Evolutionary conservation across 2,888 invertebrate species (phyloP), one percentile per base, ranked within the genome.

Genomic region (Lithophane semibrunnea): DNA sequence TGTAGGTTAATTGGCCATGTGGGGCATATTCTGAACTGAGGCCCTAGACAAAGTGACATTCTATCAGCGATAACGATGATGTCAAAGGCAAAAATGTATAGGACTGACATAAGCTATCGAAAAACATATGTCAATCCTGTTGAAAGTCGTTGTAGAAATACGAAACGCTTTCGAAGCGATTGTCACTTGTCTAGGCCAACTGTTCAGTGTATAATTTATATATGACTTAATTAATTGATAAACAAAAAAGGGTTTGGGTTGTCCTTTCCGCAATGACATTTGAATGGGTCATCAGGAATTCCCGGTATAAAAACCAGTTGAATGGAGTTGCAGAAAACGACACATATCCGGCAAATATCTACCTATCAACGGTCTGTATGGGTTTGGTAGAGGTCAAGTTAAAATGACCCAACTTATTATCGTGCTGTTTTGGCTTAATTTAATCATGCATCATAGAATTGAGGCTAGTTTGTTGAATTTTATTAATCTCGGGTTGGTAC

Each of bases 1-100:
- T 73, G 58, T 86, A 70, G 82, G 81, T 86, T 72, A 81, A 86
- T 86, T 77, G 87, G 10, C 4, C 49, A 82, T 75, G 52, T 24
- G 52, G 81, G 78, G 47, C 72, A 58, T 52, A 71, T 70, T 70
- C 56, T 56, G 24, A 21, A 44, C 52, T 29, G 29, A 29, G 29
- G 29, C 29, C 29, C 29, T 29, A 29, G 29, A 29, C 29, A 29
- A 29, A 29, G 29, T 29, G 29, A 29, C 29, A 29, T 29, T 29
- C 29, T 29, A 29, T 29, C 29, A 29, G 29, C 29, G 29, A 29
- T 29, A 29, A 29, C 29, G 29, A 29, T 29, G 29, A 29, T 29
- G 29, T 29, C 29, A 29, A 29, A 29, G 29, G 29, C 29, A 29
- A 29, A 29, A 29, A 29, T 29, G 29, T 1, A 29, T 29, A 29